Base-by-base conservation (phyloP, 1,140 invertebrate species). In the Cydia amplana region DNA sequence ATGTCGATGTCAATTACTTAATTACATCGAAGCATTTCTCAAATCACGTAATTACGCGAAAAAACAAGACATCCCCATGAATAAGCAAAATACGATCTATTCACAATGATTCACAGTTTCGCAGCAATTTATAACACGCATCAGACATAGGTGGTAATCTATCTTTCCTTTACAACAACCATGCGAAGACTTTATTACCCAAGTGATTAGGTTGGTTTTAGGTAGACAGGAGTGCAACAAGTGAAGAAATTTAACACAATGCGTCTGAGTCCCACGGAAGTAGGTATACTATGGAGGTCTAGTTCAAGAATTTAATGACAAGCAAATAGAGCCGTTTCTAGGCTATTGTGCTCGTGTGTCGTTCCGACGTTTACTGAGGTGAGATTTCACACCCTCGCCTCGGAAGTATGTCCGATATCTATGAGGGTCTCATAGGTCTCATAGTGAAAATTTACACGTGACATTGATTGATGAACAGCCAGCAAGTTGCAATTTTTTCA, bases 241-340 rank as follows among this genome's bases (percentile, higher is more conserved):
- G 65, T 40, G 65, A 60, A 70, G 65, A 70, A 40, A 70, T 67
- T 60, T 20, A 60, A 60, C 14, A 70, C 65, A 70, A 70, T 70
- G 65, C 9, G 65, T 70, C 65, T 70, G 65, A 36, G 65, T 70
- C 65, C 65, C 65, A 70, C 65, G 65, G 65, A 70, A 70, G 65
- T 70, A 70, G 65, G 65, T 70, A 36, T 70, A 18, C 18, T 36
- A n/a, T 18, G 14, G 65, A 40, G 65, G 65, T 70, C 65, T 70
- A 70, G 65, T 70, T 70, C 65, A 70, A 70, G 65, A 18, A 18
- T 40, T 36, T 40, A 12, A 70, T 36, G 65, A 36, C 65, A 70
- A 36, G 65, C n/a, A 70, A n/a, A 70, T 70, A 36, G 32, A 70
- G 65, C n/a, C 18, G 65, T 70, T 70, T 70, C 32, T 70, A 70